Base-by-base conservation (phyloP, 2,797 vertebrate genomes). In the Gallinago stenura region DNA sequence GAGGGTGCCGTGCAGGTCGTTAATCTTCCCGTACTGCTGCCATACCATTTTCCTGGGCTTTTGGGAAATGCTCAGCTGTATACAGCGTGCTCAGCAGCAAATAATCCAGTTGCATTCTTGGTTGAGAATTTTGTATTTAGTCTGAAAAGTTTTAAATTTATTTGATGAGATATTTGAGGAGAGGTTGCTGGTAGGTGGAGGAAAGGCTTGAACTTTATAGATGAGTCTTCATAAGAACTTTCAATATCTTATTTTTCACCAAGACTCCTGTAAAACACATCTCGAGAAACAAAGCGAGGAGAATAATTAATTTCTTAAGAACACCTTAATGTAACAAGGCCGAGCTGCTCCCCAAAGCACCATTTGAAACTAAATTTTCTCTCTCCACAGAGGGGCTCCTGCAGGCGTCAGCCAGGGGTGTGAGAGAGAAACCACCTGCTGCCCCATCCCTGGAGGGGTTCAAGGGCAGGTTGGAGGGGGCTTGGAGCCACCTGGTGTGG, bases 261-360 rank as follows among this genome's bases (percentile, higher is more conserved):
- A 54, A 41, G 33, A 12, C 26, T 70, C n/a, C 2, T 0, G 5
- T 51, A 57, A 64, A 62, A 33, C 21, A 4, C 3, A 12, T 15
- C 53, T 54, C 8, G 16, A 41, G 46, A 66, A 46, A 35, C 13
- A 30, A 48, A 85, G 33, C 3, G 9, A 53, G 51, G 73, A 66
- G 65, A 54, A 50, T 3, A 12, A n/a, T 8, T 25, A 13, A 19
- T 60, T 37, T 46, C 62, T 31, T n/a, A 18, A 30, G 61, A 50
- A 9, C 2, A 0, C 6, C 8, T 31, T 35, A 17, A 15, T 7
- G 1, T 8, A 15, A 8, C 5, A 10, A 31, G 58, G 60, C 45
- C 58, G 41, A 20, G 64, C 69, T 48, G 64, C 66, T 65, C 72
- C 53, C n/a, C 37, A 31, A 57, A 64, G 70, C 45, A 9, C 7